Percentiles rank a stretch among this genome's conserved stretches.
phyloP scores from a whole-genome alignment of 2,797 vertebrate species.

The Esox lucius region DNA sequence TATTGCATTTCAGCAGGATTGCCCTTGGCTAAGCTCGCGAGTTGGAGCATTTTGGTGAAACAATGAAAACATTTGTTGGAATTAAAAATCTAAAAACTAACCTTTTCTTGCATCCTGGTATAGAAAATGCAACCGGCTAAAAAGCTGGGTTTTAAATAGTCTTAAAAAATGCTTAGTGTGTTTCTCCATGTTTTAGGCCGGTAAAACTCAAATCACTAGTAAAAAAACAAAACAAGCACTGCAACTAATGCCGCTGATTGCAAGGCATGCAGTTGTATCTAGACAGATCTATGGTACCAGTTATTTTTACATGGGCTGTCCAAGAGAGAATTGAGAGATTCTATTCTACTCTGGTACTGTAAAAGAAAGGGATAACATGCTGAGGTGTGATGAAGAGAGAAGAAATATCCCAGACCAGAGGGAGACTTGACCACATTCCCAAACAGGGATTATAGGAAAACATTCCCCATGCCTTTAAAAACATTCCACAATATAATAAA shows the following conservation, averaged over 20 bases:
- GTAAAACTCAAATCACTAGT: no score
- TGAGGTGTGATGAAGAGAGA: slow-evolving; percentile 10
- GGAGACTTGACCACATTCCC: slow-evolving; percentile 19
- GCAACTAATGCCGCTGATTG: background rate
- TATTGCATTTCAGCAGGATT: slow-evolving; percentile 30
- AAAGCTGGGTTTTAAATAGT: slow-evolving; percentile 15
- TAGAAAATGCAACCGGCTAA: slow-evolving; percentile 20
- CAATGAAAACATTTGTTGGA: slow-evolving; percentile 19
- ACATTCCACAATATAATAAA: slow-evolving; percentile 37
- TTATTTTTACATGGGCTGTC: no score
- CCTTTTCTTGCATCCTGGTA: slow-evolving; percentile 3
- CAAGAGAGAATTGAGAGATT: no score
- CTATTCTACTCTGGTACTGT: background rate
- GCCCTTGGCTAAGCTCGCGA: slow-evolving; percentile 24
- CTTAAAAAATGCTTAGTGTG: slow-evolving; percentile 17
- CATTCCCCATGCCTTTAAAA: slow-evolving; percentile 57
- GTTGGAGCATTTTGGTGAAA: background rate
- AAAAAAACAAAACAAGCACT: no score
- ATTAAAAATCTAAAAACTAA: background rate
- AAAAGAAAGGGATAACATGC: slow-evolving; percentile 27
- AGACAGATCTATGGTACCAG: background rate
- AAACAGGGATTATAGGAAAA: slow-evolving; percentile 20
- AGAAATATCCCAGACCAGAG: background rate
- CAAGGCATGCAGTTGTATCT: slow-evolving; percentile 5
- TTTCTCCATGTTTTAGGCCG: background rate